Conservation (phyloP, 2,113 vertebrate genomes). For the Rhynchopsitta pachyrhyncha region DNA sequence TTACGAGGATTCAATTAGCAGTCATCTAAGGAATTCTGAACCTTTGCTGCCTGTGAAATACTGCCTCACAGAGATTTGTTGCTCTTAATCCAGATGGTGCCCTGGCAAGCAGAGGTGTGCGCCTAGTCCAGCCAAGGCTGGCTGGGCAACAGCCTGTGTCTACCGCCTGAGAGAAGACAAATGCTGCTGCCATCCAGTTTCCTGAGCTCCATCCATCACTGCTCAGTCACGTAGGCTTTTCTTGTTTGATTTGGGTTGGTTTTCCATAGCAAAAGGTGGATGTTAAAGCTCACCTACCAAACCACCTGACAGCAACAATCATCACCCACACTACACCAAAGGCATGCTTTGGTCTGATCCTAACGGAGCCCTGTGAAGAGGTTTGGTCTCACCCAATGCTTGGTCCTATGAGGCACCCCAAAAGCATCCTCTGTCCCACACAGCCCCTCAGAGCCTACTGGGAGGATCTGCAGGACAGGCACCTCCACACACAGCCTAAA, state of each 20-base stretch:
- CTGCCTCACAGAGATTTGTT: background rate
- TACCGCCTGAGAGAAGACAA: slow-evolving; percentile 15
- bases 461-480: background rate
- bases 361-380: background rate
- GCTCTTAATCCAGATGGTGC: background rate
- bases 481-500: background rate
- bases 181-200: background rate
- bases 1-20: background rate
- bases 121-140: background rate
- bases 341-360: background rate
- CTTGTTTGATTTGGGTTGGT: background rate
- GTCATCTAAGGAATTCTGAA: background rate
- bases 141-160: background rate
- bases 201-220: slow-evolving; percentile 4
- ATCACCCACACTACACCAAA: background rate
- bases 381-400: background rate
- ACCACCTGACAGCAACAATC: background rate
- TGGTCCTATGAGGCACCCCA: background rate
- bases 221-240: background rate
- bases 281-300: background rate
- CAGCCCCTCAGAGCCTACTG: rapidly evolving
- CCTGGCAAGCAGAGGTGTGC: background rate
- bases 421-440: background rate
- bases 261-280: background rate
- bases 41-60: background rate